These are phyloP conservation scores for Cantharis lateralis DNA, from an alignment of 2,888 invertebrate genomes.

Conservation along the genomic window DNA sequence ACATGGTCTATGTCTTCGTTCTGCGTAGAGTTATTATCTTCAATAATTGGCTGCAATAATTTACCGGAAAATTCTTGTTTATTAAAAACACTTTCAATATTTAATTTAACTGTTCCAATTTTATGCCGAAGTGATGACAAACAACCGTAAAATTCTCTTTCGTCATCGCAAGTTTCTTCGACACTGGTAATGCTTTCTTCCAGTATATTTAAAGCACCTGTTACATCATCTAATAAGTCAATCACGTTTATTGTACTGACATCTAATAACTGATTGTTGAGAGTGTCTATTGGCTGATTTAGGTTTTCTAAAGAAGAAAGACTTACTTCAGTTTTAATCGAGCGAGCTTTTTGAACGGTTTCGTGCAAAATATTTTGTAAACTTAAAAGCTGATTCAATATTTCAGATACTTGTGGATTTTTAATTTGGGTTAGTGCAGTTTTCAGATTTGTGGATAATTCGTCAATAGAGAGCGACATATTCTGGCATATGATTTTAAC, in stretches of 20 bases:
- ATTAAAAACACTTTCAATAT: slow-evolving; percentile 35
- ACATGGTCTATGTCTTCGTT: neutral
- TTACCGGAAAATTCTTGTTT: slow-evolving; percentile 10
- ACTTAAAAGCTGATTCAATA: slow-evolving; percentile 47
- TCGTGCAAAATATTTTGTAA: slow-evolving; percentile 51
- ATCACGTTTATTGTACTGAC: slow-evolving; percentile 39
- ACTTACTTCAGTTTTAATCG: slow-evolving; percentile 46
- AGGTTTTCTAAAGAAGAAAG: slow-evolving; percentile 58
- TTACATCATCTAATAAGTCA: slow-evolving; percentile 47
- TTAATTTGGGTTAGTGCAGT: slow-evolving; percentile 45
- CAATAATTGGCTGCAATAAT: slow-evolving; percentile 31
- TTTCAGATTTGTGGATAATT: slow-evolving; percentile 51
- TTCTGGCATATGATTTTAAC: slow-evolving; percentile 51
- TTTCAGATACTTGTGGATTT: slow-evolving; percentile 48
- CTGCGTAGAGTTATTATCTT: slow-evolving; percentile 16
- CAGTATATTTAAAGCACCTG: slow-evolving; percentile 48
- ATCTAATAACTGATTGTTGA: slow-evolving; percentile 49
- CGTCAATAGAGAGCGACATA: slow-evolving; percentile 49
- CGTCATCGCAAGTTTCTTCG: slow-evolving; percentile 40
- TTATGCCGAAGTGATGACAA: slow-evolving; percentile 46
- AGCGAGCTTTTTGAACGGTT: slow-evolving; percentile 43
- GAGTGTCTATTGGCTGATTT: slow-evolving; percentile 58
- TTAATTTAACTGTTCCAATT: slow-evolving; percentile 47
- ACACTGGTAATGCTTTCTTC: slow-evolving; percentile 48
- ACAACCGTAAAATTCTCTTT: slow-evolving; percentile 41